Conservation (phyloP, 2,113 vertebrate genomes). For the Ictalurus punctatus region DNA sequence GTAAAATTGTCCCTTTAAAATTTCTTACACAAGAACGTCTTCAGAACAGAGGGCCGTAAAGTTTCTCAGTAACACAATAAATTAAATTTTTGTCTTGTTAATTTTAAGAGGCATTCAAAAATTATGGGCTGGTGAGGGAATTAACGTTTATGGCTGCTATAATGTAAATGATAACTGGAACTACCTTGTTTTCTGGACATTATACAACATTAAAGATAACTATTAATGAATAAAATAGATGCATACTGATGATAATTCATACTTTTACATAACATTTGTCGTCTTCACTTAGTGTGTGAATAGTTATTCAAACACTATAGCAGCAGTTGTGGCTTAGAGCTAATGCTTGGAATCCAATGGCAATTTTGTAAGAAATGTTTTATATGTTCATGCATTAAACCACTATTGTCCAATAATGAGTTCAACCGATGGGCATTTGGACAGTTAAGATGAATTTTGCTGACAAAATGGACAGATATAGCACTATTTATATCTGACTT, state of each 20-base stretch:
- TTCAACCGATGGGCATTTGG: neutral
- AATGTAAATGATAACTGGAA: neutral
- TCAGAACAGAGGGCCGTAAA: neutral
- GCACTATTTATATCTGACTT: slow-evolving; percentile 39
- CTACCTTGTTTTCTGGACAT: neutral
- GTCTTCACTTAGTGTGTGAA: neutral
- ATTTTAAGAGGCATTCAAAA: neutral
- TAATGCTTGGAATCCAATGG: neutral
- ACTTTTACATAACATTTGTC: neutral
- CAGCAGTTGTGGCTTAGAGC: neutral
- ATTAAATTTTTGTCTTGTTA: neutral
- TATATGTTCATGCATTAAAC: neutral
- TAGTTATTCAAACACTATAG: neutral
- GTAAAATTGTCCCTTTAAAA: neutral
- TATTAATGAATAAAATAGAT: neutral
- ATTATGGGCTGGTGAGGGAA: neutral
- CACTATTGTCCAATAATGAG: neutral
- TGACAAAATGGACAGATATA: neutral
- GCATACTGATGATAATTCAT: neutral
- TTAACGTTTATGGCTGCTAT: neutral
- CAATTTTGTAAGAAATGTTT: neutral
- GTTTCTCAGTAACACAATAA: neutral
- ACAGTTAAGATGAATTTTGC: neutral
- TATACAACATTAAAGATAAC: neutral
- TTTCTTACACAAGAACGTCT: neutral